Evolutionary conservation across 2,888 invertebrate species (phyloP), one percentile per base, ranked within the genome.

Genomic region (Drosophila vallismaia): DNA sequence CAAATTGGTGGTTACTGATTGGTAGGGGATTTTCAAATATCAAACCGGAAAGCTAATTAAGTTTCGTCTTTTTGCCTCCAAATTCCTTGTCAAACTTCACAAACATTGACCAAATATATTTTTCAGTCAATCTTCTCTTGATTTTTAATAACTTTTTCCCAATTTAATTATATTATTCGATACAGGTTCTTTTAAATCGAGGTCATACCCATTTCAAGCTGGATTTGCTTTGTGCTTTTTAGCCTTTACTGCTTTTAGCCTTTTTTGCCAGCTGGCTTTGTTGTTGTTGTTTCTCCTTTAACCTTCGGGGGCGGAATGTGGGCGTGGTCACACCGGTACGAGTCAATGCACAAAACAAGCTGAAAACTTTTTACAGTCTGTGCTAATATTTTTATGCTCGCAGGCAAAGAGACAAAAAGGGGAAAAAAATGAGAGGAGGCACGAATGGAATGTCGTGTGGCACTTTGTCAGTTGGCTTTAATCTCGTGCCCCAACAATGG

Each of bases 321-420:
- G 51, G 33, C 12, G 12, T 52, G 26, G 38, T 14, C 14, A 19
- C 38, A n/a, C 24, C 46, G 36, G 42, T 38, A 31, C 64, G 67
- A 64, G 8, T 46, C 38, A 64, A 12, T 64, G 48, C 71, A 51
- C 49, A 54, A 54, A 71, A 67, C 67, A 67, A 68, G 66, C 36
- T 36, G 45, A 8, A 29, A 71, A 78, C 74, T 48, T 74, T 79
- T 60, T 45, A 68, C 71, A 69, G 76, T 71, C 66, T 55, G 70
- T 74, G 76, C 79, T 82, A 82, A 79, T 79, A 85, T 82, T 85
- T 82, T 79, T 79, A 79, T 71, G 53, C 50, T 50, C 24, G 14
- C 31, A 45, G 40, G 10, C 29, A 45, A 49, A 48, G 9, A 40
- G 44, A 50, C 8, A 7, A 31, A 45, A 68, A 45, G n/a, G 3